Evolutionary conservation across 1,140 invertebrate genomes (phyloP).

Genomic region (Chionoecetes opilio): DNA sequence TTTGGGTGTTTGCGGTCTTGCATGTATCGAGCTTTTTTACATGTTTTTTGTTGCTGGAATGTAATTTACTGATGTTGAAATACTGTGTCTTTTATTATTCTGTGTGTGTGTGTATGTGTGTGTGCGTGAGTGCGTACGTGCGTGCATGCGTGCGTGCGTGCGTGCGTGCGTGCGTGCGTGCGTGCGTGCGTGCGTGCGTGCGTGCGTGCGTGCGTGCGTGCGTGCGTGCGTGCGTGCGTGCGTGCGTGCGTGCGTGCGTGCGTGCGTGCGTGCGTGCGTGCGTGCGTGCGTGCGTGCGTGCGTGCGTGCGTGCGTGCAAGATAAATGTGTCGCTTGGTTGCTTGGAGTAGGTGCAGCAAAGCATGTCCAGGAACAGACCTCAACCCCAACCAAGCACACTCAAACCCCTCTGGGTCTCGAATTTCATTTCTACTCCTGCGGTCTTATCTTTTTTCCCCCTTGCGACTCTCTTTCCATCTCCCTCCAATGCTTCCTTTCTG

Average conservation of each 20-base stretch:
- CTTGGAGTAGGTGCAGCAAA: neutral
- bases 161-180: too few relatives aligned
- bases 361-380: neutral
- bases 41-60: too few relatives aligned
- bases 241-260: neutral
- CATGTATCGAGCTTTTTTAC: too few relatives aligned
- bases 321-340: too few relatives aligned
- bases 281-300: neutral
- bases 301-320: neutral
- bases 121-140: too few relatives aligned
- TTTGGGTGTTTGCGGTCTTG: too few relatives aligned
- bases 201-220: too few relatives aligned
- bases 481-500: neutral
- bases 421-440: neutral
- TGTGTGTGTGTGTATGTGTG: too few relatives aligned
- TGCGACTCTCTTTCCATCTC: neutral
- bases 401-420: neutral
- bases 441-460: neutral
- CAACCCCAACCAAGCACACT: neutral
- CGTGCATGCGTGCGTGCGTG: too few relatives aligned
- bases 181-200: too few relatives aligned
- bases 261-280: neutral
- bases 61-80: too few relatives aligned
- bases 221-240: conserved; percentile 6
- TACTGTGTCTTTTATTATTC: too few relatives aligned